A percentile compares a stretch with the other conserved stretches of the same genome.
Evolutionary conservation across 2,888 invertebrate species (phyloP).

Genomic region (Tetragonula carbonaria): DNA sequence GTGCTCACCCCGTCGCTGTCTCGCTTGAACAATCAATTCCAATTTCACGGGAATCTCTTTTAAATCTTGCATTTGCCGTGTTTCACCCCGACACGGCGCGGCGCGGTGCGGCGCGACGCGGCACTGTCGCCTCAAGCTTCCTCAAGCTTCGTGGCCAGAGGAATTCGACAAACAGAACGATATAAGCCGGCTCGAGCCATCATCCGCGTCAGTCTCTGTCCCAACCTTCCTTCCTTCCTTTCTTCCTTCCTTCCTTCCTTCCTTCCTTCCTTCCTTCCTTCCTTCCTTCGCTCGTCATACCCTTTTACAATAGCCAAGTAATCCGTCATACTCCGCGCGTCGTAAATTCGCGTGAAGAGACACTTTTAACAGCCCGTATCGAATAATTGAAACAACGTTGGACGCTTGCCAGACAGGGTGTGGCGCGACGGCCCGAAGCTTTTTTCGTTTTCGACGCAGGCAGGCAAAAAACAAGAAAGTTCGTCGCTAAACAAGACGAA

Average conservation of each 20-base stretch:
- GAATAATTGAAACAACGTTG: background rate
- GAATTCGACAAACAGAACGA: conserved; percentile 5
- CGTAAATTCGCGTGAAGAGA: background rate
- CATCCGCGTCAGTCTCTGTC: background rate
- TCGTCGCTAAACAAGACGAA: background rate
- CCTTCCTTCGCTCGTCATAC: no score
- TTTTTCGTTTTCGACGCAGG: no score
- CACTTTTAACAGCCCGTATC: background rate
- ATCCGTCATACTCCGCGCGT: background rate
- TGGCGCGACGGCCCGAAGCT: background rate
- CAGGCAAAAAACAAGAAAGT: background rate
- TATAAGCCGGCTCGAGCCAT: background rate
- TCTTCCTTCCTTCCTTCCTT: no score
- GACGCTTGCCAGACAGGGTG: background rate
- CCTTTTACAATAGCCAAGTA: background rate
- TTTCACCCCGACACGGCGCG: conserved; percentile 7
- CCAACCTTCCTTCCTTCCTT: background rate
- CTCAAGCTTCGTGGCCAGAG: background rate
- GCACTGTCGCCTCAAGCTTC: conserved; percentile 11
- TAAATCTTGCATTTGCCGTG: conserved; percentile 67
- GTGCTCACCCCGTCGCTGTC: conserved; percentile 35
- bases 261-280: no score
- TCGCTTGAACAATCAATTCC: conserved; percentile 69
- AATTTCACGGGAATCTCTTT: conserved; percentile 73
- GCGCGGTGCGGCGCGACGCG: no score